phyloP scores from a whole-genome alignment of 2,797 vertebrate species.

The Rhadinocentrus ornatus region DNA sequence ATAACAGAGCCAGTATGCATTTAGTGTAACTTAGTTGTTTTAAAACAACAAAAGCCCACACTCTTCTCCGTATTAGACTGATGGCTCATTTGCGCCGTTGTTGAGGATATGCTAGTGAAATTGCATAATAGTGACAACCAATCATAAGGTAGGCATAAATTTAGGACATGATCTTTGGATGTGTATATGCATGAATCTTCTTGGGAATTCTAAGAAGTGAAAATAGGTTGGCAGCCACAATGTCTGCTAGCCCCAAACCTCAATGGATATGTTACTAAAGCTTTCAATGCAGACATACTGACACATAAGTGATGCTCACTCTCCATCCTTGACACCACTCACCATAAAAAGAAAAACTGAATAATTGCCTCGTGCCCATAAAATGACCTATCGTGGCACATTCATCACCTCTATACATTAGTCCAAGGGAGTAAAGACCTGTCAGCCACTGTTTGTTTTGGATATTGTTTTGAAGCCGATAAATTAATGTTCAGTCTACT shows the following conservation, averaged over 20 bases:
- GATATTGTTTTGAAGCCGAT: conserved; percentile 9
- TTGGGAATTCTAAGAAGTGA: too few relatives aligned
- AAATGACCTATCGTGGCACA: conserved; percentile 50
- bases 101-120: conserved; percentile 3
- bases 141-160: too few relatives aligned
- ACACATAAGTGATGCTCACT: conserved; percentile 58
- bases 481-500: conserved; percentile 6
- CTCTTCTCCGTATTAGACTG: neutral
- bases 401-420: conserved; percentile 59
- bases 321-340: conserved; percentile 69
- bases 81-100: conserved; percentile 20
- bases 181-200: too few relatives aligned
- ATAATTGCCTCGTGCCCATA: conserved; percentile 68
- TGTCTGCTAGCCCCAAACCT: conserved; percentile 17
- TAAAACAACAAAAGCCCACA: conserved; percentile 10
- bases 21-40: conserved; percentile 12
- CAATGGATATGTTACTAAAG: conserved; percentile 47
- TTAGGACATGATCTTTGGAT: too few relatives aligned
- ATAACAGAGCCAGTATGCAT: conserved; percentile 6
- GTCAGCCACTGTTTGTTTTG: conserved; percentile 4
- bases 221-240: neutral
- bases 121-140: too few relatives aligned
- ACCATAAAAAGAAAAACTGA: conserved; percentile 70
- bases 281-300: conserved; percentile 50
- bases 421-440: conserved; percentile 28